Evolutionary conservation across 2,797 vertebrate genomes (phyloP), one percentile per base, ranked within the genome.

Genomic region (Xyrichtys novacula): DNA sequence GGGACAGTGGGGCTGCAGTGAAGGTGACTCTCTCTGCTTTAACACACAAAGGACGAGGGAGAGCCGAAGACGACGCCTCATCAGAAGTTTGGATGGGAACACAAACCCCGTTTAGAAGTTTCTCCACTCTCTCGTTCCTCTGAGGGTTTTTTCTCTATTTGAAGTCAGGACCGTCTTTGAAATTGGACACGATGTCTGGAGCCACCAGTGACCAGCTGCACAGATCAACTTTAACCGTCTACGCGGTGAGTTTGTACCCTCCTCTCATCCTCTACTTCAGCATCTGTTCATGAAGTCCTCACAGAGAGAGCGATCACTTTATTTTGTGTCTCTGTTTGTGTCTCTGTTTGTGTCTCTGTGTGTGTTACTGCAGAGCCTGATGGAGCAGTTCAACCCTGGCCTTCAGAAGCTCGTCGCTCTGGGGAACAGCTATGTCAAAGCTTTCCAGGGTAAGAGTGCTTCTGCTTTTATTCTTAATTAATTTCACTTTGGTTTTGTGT

Each of bases 341-440:
- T 31, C 0, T 36, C 32, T 17, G 34, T 43, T 39, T 57, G 23
- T 40, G 4, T 63, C n/a, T 73, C 6, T 74, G 63, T 65, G 26
- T 70, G 23, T 63, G 22, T 57, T 46, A 9, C 7, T 69, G 2
- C 84, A 99, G 98, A 96, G 94, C 71, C 94, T 99, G 74, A 93
- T 96, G 94, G 96, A 98, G 64, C 94, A 96, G 71, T 99, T 98
- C 88, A 99, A 99, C 80, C 98, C 98, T 0, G 95, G 96, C 3
- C 93, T 99, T 63, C 95, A 98, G 90, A 96, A 96, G 66, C 94
- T 98, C 39, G 95, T 97, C 47, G 93, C 95, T 71, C 91, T 98
- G 39, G 98, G 98, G 14, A 96, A 95, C 91, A 96, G 96, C 86
- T 99, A 98, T 39, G 86, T 97, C 55, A 95, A 92, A 63, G 96